Evolutionary conservation across 2,113 vertebrate genomes (phyloP), one percentile per base, ranked within the genome.

Genomic region (Martes martes): DNA sequence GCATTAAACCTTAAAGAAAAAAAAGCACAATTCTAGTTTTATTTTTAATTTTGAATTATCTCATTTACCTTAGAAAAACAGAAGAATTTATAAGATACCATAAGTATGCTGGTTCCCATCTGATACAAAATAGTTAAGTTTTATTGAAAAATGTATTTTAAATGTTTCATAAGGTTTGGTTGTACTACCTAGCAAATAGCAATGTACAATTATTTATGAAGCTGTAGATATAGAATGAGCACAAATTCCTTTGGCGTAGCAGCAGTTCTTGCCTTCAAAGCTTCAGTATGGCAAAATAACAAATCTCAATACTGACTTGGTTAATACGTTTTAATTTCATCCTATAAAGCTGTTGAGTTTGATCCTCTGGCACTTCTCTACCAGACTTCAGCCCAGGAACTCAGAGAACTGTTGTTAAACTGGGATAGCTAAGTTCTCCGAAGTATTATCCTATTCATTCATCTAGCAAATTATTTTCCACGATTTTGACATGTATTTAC

Each of bases 1-100:
- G 99, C 99, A 99, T 99, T 98, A 99, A 99, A 99, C 99, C 99
- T 99, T 98, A 71, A 67, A 97, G 96, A 94, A 95, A 90, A 83
- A 83, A 98, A 91, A 98, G 98, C 96, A 95, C 74, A 99, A 95
- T 42, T 96, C 98, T 98, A 98, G 94, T 91, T 97, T 85, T 92
- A 97, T 57, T 95, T 89, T 89, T 93, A 57, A 89, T 65, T 87
- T 97, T 94, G 28, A 96, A 52, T 71, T 63, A 26, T 83, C 31
- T 95, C 92, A 96, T 95, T 94, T 83, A 86, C 85, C 95, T 96
- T 50, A 97, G 67, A 95, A 94, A 89, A 89, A 61, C 14, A 76
- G 84, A 65, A 87, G 26, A 42, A 52, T 39, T 94, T 65, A 24
- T 71, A 83, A 89, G 59, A 50, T 42, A 59, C 14, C 86, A 0